A percentile compares a stretch with the other conserved stretches of the same genome.
These are phyloP conservation scores for Brachionus rubens DNA, from an alignment of 1,140 invertebrate species.

Conservation along the genomic window DNA sequence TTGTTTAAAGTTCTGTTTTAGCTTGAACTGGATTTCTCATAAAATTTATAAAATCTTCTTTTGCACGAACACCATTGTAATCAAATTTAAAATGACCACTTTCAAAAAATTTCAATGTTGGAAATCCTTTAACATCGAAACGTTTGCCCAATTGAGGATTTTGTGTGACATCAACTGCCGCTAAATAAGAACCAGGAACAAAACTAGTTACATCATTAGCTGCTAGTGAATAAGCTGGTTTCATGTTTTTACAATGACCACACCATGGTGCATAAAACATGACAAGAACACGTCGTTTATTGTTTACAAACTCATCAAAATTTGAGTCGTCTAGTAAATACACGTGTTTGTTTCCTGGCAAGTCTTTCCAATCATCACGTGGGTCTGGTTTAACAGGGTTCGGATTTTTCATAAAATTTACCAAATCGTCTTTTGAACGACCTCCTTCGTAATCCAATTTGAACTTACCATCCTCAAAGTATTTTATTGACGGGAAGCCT, in stretches of 20 bases:
- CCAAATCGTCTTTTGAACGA: slow-evolving; percentile 25
- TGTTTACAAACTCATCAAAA: slow-evolving; percentile 25
- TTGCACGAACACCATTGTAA: not conserved
- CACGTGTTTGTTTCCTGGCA: slow-evolving; percentile 11
- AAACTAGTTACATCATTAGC: slow-evolving; percentile 54
- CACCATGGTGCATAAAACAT: slow-evolving; percentile 50
- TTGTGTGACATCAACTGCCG: slow-evolving; percentile 78
- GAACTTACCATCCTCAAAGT: slow-evolving; percentile 75
- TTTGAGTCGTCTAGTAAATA: not conserved
- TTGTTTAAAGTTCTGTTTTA: slow-evolving; percentile 40
- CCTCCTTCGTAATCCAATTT: slow-evolving; percentile 17
- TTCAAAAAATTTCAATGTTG: slow-evolving; percentile 80
- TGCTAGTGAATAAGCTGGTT: slow-evolving; percentile 60
- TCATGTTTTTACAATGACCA: slow-evolving; percentile 62
- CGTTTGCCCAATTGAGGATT: slow-evolving; percentile 67
- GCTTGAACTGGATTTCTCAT: not conserved
- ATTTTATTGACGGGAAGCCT: slow-evolving; percentile 81
- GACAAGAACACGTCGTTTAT: slow-evolving; percentile 50
- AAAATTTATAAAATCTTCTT: slow-evolving; percentile 43
- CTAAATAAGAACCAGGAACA: slow-evolving; percentile 64
- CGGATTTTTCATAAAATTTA: slow-evolving; percentile 35
- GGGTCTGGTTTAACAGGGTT: slow-evolving; percentile 41
- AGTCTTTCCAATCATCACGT: slow-evolving; percentile 28
- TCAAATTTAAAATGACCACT: slow-evolving; percentile 66
- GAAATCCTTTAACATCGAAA: slow-evolving; percentile 76